Evolutionary conservation across 2,797 vertebrate genomes (phyloP).

Genomic region (Glossophaga mutica): DNA sequence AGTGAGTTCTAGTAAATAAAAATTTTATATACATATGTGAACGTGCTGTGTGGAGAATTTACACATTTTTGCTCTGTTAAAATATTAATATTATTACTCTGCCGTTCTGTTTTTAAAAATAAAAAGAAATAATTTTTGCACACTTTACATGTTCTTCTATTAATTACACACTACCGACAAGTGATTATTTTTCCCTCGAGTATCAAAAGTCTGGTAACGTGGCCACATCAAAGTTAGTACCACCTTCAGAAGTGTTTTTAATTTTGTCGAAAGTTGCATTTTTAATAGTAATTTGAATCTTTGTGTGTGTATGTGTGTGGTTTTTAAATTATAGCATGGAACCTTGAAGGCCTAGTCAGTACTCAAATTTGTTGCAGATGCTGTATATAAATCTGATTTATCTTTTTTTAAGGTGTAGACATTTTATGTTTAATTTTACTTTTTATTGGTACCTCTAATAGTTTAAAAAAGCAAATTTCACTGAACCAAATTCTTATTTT

Average conservation of each 20-base stretch:
- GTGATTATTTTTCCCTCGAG: constrained; percentile 38
- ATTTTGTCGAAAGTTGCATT: constrained; percentile 76
- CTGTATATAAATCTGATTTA: constrained; percentile 63
- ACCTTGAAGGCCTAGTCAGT: constrained; percentile 68
- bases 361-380: constrained; percentile 70
- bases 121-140: background rate
- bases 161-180: constrained; percentile 37
- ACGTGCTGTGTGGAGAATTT: background rate
- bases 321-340: constrained; percentile 79
- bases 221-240: constrained; percentile 76
- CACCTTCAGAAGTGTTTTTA: constrained; percentile 77
- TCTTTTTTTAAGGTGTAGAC: constrained; percentile 37
- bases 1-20: background rate
- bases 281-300: constrained; percentile 72
- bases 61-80: background rate
- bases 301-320: constrained; percentile 62
- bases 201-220: constrained; percentile 65
- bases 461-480: constrained; percentile 44
- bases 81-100: constrained; percentile 21
- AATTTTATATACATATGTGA: background rate
- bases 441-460: constrained; percentile 28
- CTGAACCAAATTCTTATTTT: constrained; percentile 33
- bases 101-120: constrained; percentile 24
- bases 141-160: constrained; percentile 28
- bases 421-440: constrained; percentile 52